Evolutionary conservation across 2,797 vertebrate genomes (phyloP), one percentile per base, ranked within the genome.

Genomic region (Ataeniobius toweri): DNA sequence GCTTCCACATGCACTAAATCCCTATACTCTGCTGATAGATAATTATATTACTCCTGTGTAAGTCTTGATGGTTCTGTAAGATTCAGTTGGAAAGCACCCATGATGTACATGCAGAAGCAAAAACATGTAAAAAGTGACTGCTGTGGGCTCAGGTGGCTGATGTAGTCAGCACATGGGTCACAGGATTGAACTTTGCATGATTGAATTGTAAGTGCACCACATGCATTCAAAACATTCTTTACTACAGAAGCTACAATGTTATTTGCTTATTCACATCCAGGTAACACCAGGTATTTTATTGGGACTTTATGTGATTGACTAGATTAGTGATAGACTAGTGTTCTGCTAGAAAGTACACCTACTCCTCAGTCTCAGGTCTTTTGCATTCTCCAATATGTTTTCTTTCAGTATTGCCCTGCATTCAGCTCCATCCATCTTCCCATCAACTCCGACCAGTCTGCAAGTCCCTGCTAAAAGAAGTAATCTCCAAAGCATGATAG

Each of bases 101-200:
- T 77, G 71, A 74, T 71, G 65, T 74, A 73, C 55, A 48, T 77
- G 58, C 56, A 39, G 68, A 73, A 18, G 77, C 80, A 75, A 12
- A 51, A 14, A 26, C 12, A 55, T 46, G 61, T 41, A 55, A 10
- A 12, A 50, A 58, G 41, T 20, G 65, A 76, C 78, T 20, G n/a
- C 80, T 83, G 81, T 73, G 88, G 83, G 85, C 85, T 90, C 91
- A 93, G 91, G 76, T 92, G 91, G 86, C 80, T 85, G 83, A 82
- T 77, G 31, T 76, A 87, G 88, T 85, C 48, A 58, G 41, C 87
- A 75, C 86, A 86, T 79, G 85, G 81, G 84, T 83, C 79, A 76
- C 65, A n/a, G 24, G 2, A 1, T 6, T 14, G 13, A 5, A 56
- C 59, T 70, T 72, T 0, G 75, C 85, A 75, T 14, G 69, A 51